A percentile compares a stretch with the other conserved stretches of the same genome.
phyloP scores from a whole-genome alignment of 2,113 vertebrate species.

The Oriolus oriolus region DNA sequence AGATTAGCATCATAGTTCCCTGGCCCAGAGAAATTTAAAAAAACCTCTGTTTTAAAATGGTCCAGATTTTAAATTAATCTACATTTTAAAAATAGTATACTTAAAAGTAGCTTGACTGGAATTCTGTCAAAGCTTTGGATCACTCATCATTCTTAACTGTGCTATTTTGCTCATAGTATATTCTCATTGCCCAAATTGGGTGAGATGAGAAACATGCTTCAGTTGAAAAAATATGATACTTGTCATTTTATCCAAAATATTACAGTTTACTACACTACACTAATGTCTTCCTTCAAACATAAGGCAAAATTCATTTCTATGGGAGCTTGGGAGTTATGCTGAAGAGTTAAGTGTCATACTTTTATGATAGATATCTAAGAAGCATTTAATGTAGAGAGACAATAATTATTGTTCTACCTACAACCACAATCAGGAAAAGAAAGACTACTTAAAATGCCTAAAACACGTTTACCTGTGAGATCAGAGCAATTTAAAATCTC shows the following conservation, averaged over 20 bases:
- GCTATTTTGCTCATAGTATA: neutral
- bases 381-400: neutral
- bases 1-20: neutral
- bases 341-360: neutral
- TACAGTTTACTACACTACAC: neutral
- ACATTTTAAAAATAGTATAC: neutral
- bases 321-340: neutral
- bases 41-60: neutral
- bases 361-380: neutral
- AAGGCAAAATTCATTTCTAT: neutral
- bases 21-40: neutral
- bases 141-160: neutral
- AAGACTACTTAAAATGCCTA: neutral
- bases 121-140: neutral
- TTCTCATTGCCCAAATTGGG: neutral
- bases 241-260: neutral
- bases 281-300: neutral
- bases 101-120: neutral
- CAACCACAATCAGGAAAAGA: neutral
- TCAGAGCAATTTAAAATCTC: neutral
- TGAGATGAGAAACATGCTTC: neutral
- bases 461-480: neutral
- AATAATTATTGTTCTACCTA: neutral
- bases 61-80: neutral
- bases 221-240: neutral